Evolutionary conservation across 2,797 vertebrate genomes (phyloP), one percentile per base, ranked within the genome.

Genomic region (Bradypodion ventrale): DNA sequence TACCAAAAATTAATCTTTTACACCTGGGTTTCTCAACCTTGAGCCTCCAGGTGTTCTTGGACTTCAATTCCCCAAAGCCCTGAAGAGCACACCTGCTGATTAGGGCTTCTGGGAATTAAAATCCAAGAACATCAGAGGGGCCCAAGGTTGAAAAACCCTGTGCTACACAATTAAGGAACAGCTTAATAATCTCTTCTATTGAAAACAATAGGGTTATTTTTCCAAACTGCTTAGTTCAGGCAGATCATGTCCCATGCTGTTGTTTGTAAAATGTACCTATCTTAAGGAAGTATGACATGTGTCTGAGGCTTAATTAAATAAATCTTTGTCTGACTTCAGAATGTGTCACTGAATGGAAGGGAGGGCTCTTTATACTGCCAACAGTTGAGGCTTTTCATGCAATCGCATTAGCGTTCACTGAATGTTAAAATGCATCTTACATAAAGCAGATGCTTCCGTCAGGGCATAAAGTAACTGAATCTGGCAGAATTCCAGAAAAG

Each of bases 321-420:
- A 35, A 83, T 1, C 13, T 32, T 10, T 80, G 87, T 83, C 84
- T 80, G 62, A 80, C 82, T 87, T 85, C 83, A 6, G 79, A 21
- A 23, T 80, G 78, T 79, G 78, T 90, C 44, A 70, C 84, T 74
- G 65, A 66, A 83, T 62, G 83, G 7, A 37, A 15, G 8, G 46
- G 16, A 56, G 73, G 25, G 29, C 35, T 35, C 79, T 82, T 65
- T 69, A 25, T 68, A 40, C 23, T 73, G 75, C 76, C 73, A 46
- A n/a, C 40, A 5, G 40, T 46, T 65, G 27, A 46, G 40, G 40
- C 15, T 46, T n/a, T 40, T 52, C 35, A 75, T 63, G 12, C 59
- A 63, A 52, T 32, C 4, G 6, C 32, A 82, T 46, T 62, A 42
- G 27, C 63, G 21, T n/a, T 82, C 25, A 8, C 73, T 42, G 19